phyloP scores from a whole-genome alignment of 1,140 invertebrate species.

The Calycopis cecrops region DNA sequence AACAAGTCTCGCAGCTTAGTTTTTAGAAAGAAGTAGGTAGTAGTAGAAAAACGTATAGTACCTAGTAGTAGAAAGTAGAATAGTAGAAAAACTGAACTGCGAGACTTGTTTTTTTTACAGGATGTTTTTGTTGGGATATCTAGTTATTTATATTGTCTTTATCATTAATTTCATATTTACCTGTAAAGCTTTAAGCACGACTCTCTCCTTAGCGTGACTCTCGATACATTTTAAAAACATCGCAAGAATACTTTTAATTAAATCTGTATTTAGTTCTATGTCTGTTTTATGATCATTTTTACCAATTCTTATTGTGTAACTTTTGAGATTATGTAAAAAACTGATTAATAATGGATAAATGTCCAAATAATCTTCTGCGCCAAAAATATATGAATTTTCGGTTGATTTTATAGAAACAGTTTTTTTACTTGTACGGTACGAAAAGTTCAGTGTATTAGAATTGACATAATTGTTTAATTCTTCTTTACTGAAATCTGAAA shows the following conservation, averaged over 20 bases:
- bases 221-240: constrained; percentile 59
- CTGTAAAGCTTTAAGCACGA: constrained; percentile 43
- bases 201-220: constrained; percentile 54
- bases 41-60: no score
- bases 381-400: constrained; percentile 38
- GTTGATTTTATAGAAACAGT: constrained; percentile 38
- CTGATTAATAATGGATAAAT: constrained; percentile 44
- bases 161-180: constrained; percentile 34
- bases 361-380: constrained; percentile 45
- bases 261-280: constrained; percentile 38
- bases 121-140: no score
- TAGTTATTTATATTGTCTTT: no score
- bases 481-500: constrained; percentile 49
- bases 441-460: constrained; percentile 34
- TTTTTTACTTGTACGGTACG: constrained; percentile 42
- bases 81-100: no score
- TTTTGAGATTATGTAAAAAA: constrained; percentile 37
- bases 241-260: constrained; percentile 40
- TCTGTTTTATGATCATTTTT: constrained; percentile 34
- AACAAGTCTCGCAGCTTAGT: no score
- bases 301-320: constrained; percentile 33
- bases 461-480: constrained; percentile 32
- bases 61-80: no score
- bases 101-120: no score
- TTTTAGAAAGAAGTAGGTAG: no score